Evolutionary conservation across 2,888 invertebrate species (phyloP).

Genomic region (Eupsilia transversa): DNA sequence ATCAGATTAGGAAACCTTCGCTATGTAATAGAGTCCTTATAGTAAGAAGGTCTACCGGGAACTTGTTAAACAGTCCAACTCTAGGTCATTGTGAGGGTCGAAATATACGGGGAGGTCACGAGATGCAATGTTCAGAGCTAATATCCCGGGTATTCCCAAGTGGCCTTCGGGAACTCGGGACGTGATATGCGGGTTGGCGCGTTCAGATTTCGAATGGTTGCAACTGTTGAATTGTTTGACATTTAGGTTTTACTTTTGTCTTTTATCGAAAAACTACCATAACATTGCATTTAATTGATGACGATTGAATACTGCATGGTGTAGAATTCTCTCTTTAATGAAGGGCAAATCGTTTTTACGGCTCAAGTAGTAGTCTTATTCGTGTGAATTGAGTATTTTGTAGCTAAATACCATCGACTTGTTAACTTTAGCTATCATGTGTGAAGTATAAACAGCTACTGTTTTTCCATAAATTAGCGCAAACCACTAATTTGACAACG

Average conservation of each 20-base stretch:
- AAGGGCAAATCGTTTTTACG: not conserved
- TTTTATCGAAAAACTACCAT: not conserved
- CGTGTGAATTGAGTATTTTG: not conserved
- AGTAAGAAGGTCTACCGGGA: conserved; percentile 3
- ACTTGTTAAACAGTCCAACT: conserved; percentile 26
- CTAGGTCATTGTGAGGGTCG: conserved; percentile 44
- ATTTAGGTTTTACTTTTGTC: conserved; percentile 7
- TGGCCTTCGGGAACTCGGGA: conserved; percentile 27
- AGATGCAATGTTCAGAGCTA: conserved; percentile 24
- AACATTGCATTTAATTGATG: not conserved
- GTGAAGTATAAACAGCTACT: conserved; percentile 6
- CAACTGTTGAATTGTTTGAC: conserved; percentile 32
- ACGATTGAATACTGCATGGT: not conserved
- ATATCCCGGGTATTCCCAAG: conserved; percentile 25
- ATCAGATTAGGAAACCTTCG: conserved; percentile 21
- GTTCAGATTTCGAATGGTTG: conserved; percentile 8
- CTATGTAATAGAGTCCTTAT: conserved; percentile 1
- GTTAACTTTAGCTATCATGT: not conserved
- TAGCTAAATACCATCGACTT: not conserved
- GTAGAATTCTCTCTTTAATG: not conserved
- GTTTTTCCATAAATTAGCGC: conserved; percentile 22
- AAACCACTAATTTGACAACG: conserved; percentile 18
- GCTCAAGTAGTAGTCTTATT: too few relatives aligned
- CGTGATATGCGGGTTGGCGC: conserved; percentile 4
- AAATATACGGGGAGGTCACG: conserved; percentile 28